phyloP scores from a whole-genome alignment of 2,113 vertebrate species.

The Hemichromis elongatus region DNA sequence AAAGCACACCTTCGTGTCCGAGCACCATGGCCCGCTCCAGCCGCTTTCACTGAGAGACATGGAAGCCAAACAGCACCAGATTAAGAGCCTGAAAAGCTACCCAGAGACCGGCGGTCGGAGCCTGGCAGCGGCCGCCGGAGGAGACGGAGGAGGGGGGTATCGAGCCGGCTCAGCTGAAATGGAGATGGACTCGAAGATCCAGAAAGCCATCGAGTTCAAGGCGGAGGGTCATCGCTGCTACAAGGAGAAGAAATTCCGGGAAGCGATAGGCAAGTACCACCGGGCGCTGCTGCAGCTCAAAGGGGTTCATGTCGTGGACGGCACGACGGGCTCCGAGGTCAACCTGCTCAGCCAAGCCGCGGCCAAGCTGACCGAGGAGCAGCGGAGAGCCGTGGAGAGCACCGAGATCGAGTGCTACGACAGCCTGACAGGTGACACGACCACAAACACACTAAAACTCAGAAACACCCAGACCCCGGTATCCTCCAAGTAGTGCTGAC shows the following conservation, averaged over 20 bases:
- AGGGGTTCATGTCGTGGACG: constrained; percentile 78
- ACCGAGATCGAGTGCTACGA: constrained; percentile 93
- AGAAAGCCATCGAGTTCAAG: constrained; percentile 88
- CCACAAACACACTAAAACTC: neutral
- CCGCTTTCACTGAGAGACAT: constrained; percentile 70
- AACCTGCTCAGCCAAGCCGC: constrained; percentile 70
- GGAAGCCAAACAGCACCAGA: constrained; percentile 75
- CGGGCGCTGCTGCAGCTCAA: constrained; percentile 89
- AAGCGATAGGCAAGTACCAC: constrained; percentile 91
- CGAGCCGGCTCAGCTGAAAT: constrained; percentile 67
- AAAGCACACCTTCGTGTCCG: constrained; percentile 64
- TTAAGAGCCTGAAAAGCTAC: constrained; percentile 76
- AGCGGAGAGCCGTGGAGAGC: constrained; percentile 82
- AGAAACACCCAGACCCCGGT: neutral
- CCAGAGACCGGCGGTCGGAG: constrained; percentile 77
- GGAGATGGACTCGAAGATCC: constrained; percentile 83
- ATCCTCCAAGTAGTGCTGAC: neutral
- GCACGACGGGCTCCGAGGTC: constrained; percentile 72
- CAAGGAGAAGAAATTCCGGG: constrained; percentile 91
- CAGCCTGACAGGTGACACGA: constrained; percentile 82
- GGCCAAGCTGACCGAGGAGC: constrained; percentile 80
- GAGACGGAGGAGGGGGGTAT: constrained; percentile 48
- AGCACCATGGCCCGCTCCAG: constrained; percentile 77
- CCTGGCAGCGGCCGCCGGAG: constrained; percentile 73
- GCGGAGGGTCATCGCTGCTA: constrained; percentile 87